Percentiles rank a stretch among this genome's conserved stretches.
Conservation (phyloP, 2,888 invertebrate genomes). For the Meghimatium bilineatum region DNA sequence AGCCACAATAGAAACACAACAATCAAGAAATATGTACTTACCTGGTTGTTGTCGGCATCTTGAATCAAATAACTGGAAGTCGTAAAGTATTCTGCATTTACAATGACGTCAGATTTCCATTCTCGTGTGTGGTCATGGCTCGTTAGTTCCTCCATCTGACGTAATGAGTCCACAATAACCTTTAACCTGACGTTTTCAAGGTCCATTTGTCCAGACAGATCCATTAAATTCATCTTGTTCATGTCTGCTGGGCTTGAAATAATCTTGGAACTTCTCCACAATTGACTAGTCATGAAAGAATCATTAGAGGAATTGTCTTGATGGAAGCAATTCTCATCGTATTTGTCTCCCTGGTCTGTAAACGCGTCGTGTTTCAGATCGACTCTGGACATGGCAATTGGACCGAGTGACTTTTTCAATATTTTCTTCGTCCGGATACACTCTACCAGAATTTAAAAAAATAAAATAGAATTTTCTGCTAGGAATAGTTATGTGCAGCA, state of each 20-base stretch:
- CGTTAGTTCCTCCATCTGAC: conserved; percentile 46
- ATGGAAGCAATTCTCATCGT: not conserved
- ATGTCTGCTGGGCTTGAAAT: not conserved
- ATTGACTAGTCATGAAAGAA: not conserved
- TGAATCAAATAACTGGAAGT: not conserved
- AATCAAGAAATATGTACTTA: not conserved
- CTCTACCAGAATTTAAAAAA: not conserved
- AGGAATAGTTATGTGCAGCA: not conserved
- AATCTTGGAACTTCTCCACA: too few relatives aligned
- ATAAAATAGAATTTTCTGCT: not conserved
- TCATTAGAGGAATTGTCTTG: not conserved
- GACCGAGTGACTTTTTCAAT: too few relatives aligned
- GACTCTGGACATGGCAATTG: not conserved
- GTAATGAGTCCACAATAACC: conserved; percentile 44
- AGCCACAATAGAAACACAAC: too few relatives aligned
- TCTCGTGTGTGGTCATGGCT: conserved; percentile 1
- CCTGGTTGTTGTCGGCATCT: not conserved
- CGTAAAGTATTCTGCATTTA: not conserved
- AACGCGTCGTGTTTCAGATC: not conserved
- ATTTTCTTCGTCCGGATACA: not conserved
- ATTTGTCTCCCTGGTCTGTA: not conserved
- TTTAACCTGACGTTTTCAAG: conserved; percentile 39
- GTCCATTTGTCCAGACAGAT: conserved; percentile 31
- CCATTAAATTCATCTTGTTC: not conserved
- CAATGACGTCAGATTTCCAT: conserved; percentile 20